These are phyloP conservation scores for Plutella xylostella DNA, from an alignment of 2,888 invertebrate species.

Conservation along the genomic window DNA sequence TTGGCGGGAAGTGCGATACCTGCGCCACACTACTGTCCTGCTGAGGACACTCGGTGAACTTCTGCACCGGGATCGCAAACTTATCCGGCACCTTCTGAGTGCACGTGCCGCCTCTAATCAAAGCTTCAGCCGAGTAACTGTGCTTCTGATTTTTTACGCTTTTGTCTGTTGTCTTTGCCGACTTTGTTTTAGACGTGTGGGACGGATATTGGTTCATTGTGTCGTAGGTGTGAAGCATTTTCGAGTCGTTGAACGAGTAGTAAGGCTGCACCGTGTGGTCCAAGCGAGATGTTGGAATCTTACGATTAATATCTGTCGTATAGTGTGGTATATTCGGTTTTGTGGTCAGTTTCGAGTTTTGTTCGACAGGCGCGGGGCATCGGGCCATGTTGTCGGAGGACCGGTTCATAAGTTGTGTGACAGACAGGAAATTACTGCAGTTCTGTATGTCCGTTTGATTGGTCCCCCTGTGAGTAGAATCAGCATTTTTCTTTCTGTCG, in stretches of 20 bases:
- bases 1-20: conserved; percentile 59
- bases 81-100: conserved; percentile 52
- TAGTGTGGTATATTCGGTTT: conserved; percentile 43
- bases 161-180: conserved; percentile 42
- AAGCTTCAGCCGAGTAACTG: conserved; percentile 57
- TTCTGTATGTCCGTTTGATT: conserved; percentile 47
- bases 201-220: conserved; percentile 40
- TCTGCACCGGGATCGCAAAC: conserved; percentile 43
- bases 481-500: conserved; percentile 51
- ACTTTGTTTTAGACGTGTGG: conserved; percentile 35
- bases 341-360: conserved; percentile 32
- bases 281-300: conserved; percentile 40
- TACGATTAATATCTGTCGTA: conserved; percentile 38
- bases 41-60: conserved; percentile 44
- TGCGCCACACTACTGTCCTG: conserved; percentile 56
- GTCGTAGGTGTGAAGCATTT: conserved; percentile 41
- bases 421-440: conserved; percentile 57
- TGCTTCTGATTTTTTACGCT: conserved; percentile 47
- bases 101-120: conserved; percentile 48
- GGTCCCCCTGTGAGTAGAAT: conserved; percentile 31
- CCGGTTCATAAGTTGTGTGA: conserved; percentile 61
- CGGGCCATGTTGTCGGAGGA: conserved; percentile 46
- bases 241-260: conserved; percentile 49
- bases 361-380: conserved; percentile 37
- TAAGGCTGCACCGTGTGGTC: conserved; percentile 46